Evolutionary conservation across 2,113 vertebrate genomes (phyloP).

Genomic region (Notarius quadriscutis): DNA sequence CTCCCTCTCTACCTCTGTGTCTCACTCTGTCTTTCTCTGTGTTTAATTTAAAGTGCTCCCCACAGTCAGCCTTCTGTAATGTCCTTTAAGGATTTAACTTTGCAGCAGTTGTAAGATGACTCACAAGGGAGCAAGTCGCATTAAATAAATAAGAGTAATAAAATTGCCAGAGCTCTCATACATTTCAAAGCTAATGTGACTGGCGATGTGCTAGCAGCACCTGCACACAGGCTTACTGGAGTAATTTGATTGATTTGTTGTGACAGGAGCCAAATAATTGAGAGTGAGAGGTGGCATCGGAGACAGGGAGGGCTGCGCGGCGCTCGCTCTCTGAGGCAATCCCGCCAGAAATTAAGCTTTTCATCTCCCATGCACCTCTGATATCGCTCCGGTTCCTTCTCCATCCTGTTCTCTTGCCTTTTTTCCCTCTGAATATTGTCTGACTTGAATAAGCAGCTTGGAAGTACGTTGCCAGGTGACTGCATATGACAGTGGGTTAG

Average conservation of each 20-base stretch:
- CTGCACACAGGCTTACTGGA: constrained; percentile 88
- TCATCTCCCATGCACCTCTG: constrained; percentile 85
- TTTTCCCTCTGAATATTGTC: constrained; percentile 71
- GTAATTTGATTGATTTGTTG: constrained; percentile 99
- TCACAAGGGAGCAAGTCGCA: constrained; percentile 74
- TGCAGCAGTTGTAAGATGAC: constrained; percentile 78
- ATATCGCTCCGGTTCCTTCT: constrained; percentile 80
- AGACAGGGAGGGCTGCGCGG: constrained; percentile 82
- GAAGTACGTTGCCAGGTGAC: constrained; percentile 65
- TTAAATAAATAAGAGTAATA: constrained; percentile 96
- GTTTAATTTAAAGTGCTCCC: constrained; percentile 74
- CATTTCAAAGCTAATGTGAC: constrained; percentile 93
- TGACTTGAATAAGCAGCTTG: constrained; percentile 76
- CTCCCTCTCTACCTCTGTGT: constrained; percentile 40
- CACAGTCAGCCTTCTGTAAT: constrained; percentile 70
- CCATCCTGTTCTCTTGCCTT: constrained; percentile 11
- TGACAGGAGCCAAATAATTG: constrained; percentile 99
- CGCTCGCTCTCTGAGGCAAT: constrained; percentile 82
- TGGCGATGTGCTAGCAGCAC: constrained; percentile 83
- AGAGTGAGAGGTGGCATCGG: constrained; percentile 97
- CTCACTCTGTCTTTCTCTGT: constrained; percentile 33
- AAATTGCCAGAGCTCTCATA: constrained; percentile 85
- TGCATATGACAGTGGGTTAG: constrained; percentile 65
- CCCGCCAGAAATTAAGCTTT: constrained; percentile 85
- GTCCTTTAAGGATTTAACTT: constrained; percentile 87